Base-by-base conservation (phyloP, 2,113 vertebrate genomes). In the Pithys albifrons region DNA sequence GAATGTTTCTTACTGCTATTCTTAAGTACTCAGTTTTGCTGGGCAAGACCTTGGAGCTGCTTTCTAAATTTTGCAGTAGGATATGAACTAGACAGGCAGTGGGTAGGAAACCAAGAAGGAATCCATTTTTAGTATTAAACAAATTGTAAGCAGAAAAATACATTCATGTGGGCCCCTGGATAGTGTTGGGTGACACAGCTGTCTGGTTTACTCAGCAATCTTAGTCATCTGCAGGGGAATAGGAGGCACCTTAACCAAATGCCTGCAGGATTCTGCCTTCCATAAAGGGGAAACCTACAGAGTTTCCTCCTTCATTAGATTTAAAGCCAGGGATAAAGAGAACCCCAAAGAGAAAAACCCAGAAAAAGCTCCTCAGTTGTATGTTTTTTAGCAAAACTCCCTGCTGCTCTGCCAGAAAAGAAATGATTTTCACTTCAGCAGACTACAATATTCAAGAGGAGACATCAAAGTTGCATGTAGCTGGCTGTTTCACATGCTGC, bases 401-500 rank as follows among this genome's bases (percentile, higher is more conserved):
- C 24, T 72, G 33, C 29, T 77, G 45, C 61, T 94, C 57, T 89
- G 82, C 82, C 61, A 57, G 90, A 84, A 31, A 27, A 91, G 72
- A 74, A 93, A 71, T 82, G 41, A 76, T 91, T 91, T 95, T 89
- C 69, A 33, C 37, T 91, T 89, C 76, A 91, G 69, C 71, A 83
- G 59, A 59, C 89, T 89, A 57, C 39, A 86, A 19, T 82, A 75
- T 91, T 95, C 37, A 75, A 54, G 67, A 58, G n/a, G 85, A 93
- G 81, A 73, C 66, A 96, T 91, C 70, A 88, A 97, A 96, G 58
- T 66, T 88, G 58, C 54, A 35, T 82, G 76, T 73, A 77, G 75
- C 83, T 94, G 78, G 18, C 64, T 93, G 87, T 87, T 79, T 88
- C 81, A 65, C 45, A 29, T 70, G n/a, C 41, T 78, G 31, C 52